These are phyloP conservation scores for Scytalopus superciliaris DNA, from an alignment of 2,113 vertebrate genomes.

Conservation along the genomic window DNA sequence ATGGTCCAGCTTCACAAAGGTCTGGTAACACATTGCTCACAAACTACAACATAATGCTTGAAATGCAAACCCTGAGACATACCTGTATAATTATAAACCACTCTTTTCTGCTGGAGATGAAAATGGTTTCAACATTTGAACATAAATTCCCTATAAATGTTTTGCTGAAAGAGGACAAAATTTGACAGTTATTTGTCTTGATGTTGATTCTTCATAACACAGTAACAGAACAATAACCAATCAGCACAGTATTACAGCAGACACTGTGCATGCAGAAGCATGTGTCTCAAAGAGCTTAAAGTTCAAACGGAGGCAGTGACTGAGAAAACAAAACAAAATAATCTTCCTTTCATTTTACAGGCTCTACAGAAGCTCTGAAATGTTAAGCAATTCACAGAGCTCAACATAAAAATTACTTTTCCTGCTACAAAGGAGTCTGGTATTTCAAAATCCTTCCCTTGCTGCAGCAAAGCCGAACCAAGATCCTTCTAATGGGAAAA, in stretches of 20 bases:
- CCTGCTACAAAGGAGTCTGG: not conserved
- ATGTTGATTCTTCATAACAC: not conserved
- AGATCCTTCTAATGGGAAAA: not conserved
- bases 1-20: not conserved
- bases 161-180: not conserved
- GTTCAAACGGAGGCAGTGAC: not conserved
- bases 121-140: not conserved
- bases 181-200: not conserved
- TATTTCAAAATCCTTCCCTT: not conserved
- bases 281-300: not conserved
- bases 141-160: not conserved
- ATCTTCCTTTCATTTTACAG: not conserved
- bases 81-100: accelerated
- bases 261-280: not conserved
- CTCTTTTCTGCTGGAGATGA: not conserved
- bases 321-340: not conserved
- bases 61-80: not conserved
- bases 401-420: not conserved
- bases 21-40: not conserved
- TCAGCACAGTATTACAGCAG: not conserved
- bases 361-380: not conserved
- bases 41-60: accelerated
- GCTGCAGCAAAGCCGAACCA: not conserved
- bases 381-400: not conserved
- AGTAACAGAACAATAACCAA: not conserved